A percentile compares a stretch with the other conserved stretches of the same genome.
These are phyloP conservation scores for Synergus itoensis DNA, from an alignment of 2,888 invertebrate genomes.

Conservation along the genomic window DNA sequence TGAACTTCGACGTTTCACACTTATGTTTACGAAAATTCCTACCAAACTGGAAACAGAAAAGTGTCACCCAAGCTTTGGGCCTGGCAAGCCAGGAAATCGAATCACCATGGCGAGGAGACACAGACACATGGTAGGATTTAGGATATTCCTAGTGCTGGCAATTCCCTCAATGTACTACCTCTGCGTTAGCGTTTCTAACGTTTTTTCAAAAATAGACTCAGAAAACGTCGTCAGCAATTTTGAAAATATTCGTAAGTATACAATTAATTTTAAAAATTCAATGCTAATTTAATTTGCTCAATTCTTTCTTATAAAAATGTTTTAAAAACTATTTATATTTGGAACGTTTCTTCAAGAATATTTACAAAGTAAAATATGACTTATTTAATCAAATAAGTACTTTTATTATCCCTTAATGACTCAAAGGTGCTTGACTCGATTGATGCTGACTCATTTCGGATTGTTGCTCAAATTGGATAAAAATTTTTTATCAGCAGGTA, in stretches of 20 bases:
- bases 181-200: constrained; percentile 61
- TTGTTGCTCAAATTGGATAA: background rate
- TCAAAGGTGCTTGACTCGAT: background rate
- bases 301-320: background rate
- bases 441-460: background rate
- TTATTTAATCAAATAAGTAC: background rate
- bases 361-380: background rate
- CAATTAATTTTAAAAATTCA: too few species aligned
- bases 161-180: constrained; percentile 70
- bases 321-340: too few species aligned
- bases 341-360: background rate
- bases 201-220: constrained; percentile 52
- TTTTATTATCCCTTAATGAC: background rate
- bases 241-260: constrained; percentile 62
- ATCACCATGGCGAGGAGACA: constrained; percentile 67
- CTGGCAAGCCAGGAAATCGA: background rate
- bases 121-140: constrained; percentile 66
- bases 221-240: constrained; percentile 39
- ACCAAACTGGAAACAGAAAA: constrained; percentile 35
- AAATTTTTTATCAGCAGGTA: background rate
- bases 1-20: constrained; percentile 43
- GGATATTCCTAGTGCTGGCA: constrained; percentile 67
- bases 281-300: background rate
- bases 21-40: constrained; percentile 15
- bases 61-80: constrained; percentile 5